Evolutionary conservation across 2,888 invertebrate species (phyloP).

Genomic region (Macrophya alboannulata): DNA sequence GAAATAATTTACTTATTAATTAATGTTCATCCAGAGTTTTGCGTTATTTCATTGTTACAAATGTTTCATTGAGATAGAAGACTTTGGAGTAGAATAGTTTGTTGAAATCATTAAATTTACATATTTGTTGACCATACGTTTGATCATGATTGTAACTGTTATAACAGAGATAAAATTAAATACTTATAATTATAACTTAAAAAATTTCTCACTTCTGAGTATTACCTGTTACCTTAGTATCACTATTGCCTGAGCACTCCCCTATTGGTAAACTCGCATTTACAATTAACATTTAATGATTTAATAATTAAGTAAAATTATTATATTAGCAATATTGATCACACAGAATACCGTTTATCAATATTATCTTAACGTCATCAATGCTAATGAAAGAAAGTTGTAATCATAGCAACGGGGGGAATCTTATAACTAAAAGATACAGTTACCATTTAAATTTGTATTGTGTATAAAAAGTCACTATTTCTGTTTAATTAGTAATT

Average conservation of each 20-base stretch:
- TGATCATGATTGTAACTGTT: background rate
- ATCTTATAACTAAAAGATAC: slow-evolving; percentile 68
- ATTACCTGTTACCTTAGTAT: slow-evolving; percentile 52
- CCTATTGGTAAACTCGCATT: slow-evolving; percentile 22
- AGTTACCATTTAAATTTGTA: slow-evolving; percentile 8
- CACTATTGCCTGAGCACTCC: slow-evolving; percentile 53
- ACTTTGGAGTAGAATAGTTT: slow-evolving; percentile 28
- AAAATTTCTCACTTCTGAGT: slow-evolving; percentile 47
- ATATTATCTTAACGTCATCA: slow-evolving; percentile 64
- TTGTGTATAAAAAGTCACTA: slow-evolving; percentile 24
- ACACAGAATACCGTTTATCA: slow-evolving; percentile 62
- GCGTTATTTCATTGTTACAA: background rate
- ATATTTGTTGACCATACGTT: background rate
- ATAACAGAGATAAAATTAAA: slow-evolving; percentile 46
- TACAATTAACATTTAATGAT: slow-evolving; percentile 39
- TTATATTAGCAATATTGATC: slow-evolving; percentile 64
- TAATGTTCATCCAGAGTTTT: slow-evolving; percentile 23
- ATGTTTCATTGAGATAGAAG: slow-evolving; percentile 34
- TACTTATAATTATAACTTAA: slow-evolving; percentile 35
- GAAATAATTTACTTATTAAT: slow-evolving; percentile 30
- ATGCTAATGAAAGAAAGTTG: slow-evolving; percentile 41
- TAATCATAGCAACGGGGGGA: slow-evolving; percentile 61
- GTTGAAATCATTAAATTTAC: slow-evolving; percentile 29
- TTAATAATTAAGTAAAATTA: slow-evolving; percentile 63
- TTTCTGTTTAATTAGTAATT: background rate